phyloP scores from a whole-genome alignment of 2,797 vertebrate species.

The Erethizon dorsatum region DNA sequence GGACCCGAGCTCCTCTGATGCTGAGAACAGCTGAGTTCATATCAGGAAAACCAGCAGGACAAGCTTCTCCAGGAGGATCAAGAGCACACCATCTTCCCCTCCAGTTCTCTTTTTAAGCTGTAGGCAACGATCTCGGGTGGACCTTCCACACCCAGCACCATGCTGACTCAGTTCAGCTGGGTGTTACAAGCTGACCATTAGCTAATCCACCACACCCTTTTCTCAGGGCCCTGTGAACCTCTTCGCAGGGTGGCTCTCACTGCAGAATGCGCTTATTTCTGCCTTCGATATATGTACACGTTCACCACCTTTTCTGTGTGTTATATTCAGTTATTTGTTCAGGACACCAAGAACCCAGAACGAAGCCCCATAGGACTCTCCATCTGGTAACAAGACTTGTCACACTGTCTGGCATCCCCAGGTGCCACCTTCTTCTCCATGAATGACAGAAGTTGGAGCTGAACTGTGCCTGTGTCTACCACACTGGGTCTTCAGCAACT shows the following conservation, averaged over 20 bases:
- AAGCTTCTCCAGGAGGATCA: background rate
- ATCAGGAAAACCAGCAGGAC: background rate
- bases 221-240: background rate
- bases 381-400: background rate
- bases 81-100: background rate
- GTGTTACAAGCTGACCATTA: background rate
- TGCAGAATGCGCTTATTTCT: background rate
- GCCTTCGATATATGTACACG: background rate
- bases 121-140: background rate
- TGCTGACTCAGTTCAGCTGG: background rate
- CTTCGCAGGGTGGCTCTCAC: background rate
- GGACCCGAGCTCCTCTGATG: background rate
- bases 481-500: background rate
- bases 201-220: background rate
- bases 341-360: background rate
- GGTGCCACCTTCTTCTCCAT: background rate
- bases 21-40: background rate
- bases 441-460: rapidly evolving
- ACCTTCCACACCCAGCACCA: background rate
- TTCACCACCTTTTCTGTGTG: background rate
- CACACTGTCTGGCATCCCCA: rapidly evolving
- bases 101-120: background rate
- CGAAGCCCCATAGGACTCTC: background rate
- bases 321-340: background rate
- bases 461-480: background rate